Percentiles rank a stretch among this genome's conserved stretches.
Evolutionary conservation across 53 echinoderm and acorn worm species (phyloP).

Genomic region (Stichopus horrens): DNA sequence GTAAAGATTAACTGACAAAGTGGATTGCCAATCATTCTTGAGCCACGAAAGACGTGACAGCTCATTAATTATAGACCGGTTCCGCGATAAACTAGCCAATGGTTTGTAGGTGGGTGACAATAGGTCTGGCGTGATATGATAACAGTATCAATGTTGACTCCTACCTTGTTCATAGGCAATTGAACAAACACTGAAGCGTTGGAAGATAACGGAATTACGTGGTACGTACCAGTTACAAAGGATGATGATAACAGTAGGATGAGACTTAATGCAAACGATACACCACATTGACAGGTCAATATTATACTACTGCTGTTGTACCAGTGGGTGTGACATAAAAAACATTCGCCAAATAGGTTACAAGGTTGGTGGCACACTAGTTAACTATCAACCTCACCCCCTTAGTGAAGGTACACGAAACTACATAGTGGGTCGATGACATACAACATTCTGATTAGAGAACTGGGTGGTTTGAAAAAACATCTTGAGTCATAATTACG

Average conservation of each 20-base stretch:
- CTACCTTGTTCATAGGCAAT: constrained; percentile 33
- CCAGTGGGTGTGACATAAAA: too few species aligned
- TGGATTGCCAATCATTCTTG: constrained; percentile 34
- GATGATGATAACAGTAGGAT: neutral
- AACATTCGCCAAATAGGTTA: neutral
- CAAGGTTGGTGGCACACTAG: constrained; percentile 1
- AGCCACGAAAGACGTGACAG: constrained; percentile 27
- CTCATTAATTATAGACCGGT: constrained; percentile 35
- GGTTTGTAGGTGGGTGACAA: constrained; percentile 37
- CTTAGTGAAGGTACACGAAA: neutral
- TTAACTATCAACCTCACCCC: neutral
- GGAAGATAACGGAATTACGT: constrained; percentile 23
- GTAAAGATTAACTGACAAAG: constrained; percentile 29
- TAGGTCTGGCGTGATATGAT: constrained; percentile 39
- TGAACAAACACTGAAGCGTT: constrained; percentile 23
- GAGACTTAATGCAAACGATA: too few species aligned
- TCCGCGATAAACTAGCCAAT: constrained; percentile 42
- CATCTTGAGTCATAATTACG: too few species aligned
- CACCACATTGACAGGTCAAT: too few species aligned
- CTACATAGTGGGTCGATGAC: neutral
- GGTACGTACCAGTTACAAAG: neutral
- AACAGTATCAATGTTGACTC: constrained; percentile 41
- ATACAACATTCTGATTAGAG: neutral
- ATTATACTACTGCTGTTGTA: too few species aligned
- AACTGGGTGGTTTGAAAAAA: too few species aligned